A percentile compares a stretch with the other conserved stretches of the same genome.
These are phyloP conservation scores for Lepidocolaptes lacrymiger DNA, from an alignment of 2,797 vertebrate species.

Conservation along the genomic window DNA sequence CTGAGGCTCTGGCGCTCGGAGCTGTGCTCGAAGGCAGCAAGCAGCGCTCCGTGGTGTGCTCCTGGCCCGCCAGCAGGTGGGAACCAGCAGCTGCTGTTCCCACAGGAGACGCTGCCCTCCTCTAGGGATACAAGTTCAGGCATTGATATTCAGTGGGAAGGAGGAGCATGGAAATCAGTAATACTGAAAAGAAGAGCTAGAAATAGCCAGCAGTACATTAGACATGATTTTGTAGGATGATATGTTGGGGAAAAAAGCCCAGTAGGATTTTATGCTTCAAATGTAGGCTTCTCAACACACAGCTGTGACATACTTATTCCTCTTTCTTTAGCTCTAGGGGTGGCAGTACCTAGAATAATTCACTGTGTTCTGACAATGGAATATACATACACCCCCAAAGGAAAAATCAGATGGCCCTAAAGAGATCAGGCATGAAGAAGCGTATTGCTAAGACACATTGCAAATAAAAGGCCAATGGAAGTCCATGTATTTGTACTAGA, in stretches of 20 bases:
- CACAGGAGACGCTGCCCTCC: accelerated
- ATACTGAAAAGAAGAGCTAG: not conserved
- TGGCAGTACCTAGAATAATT: not conserved
- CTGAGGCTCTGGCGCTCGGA: not conserved
- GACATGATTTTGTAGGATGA: not conserved
- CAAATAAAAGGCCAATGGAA: not conserved
- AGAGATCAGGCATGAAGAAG: not conserved
- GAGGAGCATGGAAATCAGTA: not conserved
- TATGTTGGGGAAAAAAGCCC: not conserved
- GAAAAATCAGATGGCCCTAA: not conserved
- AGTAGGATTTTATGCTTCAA: not conserved
- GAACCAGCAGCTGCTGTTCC: not conserved
- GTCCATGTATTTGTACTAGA: not conserved
- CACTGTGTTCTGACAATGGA: not conserved
- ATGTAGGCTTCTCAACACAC: not conserved
- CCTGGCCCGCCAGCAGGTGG: not conserved
- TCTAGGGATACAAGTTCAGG: not conserved
- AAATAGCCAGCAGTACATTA: not conserved
- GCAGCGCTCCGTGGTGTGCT: not conserved
- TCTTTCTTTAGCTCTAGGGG: not conserved
- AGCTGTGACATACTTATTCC: not conserved
- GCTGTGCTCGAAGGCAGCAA: not conserved
- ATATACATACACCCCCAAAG: not conserved
- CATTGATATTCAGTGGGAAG: not conserved
- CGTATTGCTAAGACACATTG: not conserved